phyloP scores from a whole-genome alignment of 1,140 invertebrate species.

The Camponotus pennsylvanicus region DNA sequence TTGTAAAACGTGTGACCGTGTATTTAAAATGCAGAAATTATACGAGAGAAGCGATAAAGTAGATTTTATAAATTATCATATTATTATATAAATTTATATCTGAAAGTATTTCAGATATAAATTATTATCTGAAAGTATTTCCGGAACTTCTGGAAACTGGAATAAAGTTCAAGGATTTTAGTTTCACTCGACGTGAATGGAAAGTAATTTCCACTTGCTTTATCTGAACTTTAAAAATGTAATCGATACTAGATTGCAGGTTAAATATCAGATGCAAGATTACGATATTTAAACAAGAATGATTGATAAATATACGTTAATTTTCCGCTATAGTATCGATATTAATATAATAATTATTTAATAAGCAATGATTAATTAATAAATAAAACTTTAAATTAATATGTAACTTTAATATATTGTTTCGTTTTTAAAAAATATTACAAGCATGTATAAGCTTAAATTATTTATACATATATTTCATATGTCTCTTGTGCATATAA shows the following conservation, averaged over 20 bases:
- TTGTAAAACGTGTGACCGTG: conserved; percentile 27
- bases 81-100: no score
- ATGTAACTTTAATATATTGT: no score
- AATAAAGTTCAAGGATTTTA: neutral
- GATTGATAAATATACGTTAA: neutral
- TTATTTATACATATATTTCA: no score
- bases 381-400: no score
- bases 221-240: neutral
- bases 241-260: neutral
- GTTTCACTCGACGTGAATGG: neutral
- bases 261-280: neutral
- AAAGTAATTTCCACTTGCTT: conserved; percentile 8
- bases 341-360: no score
- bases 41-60: conserved; percentile 8
- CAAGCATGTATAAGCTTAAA: no score
- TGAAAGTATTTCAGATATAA: neutral
- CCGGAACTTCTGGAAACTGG: conserved; percentile 1
- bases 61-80: conserved; percentile 17
- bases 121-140: neutral
- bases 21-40: conserved; percentile 27
- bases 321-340: no score
- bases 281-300: neutral
- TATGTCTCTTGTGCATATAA: no score
- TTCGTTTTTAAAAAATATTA: no score
- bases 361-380: no score